phyloP scores from a whole-genome alignment of 2,797 vertebrate genomes.

The Acestrorhynchus altus region DNA sequence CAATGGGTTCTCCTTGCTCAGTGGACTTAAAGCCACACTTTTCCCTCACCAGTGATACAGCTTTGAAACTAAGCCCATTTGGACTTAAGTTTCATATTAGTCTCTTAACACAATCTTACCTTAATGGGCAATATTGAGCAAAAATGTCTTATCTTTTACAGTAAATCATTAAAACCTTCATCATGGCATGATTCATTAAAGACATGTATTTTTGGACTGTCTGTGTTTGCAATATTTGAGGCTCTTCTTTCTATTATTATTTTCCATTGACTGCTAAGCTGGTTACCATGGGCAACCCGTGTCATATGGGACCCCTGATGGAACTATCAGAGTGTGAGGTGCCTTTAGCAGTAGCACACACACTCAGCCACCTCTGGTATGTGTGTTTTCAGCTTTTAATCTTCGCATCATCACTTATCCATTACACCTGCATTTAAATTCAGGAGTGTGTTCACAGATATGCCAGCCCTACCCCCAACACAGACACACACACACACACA shows the following conservation, averaged over 20 bases:
- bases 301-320: constrained; percentile 63
- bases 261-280: constrained; percentile 70
- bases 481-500: not conserved
- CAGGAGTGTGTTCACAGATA: constrained; percentile 52
- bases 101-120: too few relatives aligned
- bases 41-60: too few relatives aligned
- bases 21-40: too few relatives aligned
- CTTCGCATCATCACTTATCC: not conserved
- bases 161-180: too few relatives aligned
- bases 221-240: constrained; percentile 63
- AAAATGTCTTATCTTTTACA: too few relatives aligned
- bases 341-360: constrained; percentile 55
- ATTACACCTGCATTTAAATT: constrained; percentile 32
- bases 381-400: constrained; percentile 15
- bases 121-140: too few relatives aligned
- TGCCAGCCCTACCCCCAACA: constrained; percentile 43
- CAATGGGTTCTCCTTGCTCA: too few relatives aligned
- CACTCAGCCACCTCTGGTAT: not conserved
- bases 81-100: too few relatives aligned
- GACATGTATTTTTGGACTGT: constrained; percentile 55
- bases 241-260: constrained; percentile 53
- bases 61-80: too few relatives aligned
- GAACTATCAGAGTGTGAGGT: constrained; percentile 62
- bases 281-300: constrained; percentile 64
- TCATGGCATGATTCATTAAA: too few relatives aligned